Evolutionary conservation across 1,140 invertebrate genomes (phyloP).

Genomic region (Neotoxoptera formosana): DNA sequence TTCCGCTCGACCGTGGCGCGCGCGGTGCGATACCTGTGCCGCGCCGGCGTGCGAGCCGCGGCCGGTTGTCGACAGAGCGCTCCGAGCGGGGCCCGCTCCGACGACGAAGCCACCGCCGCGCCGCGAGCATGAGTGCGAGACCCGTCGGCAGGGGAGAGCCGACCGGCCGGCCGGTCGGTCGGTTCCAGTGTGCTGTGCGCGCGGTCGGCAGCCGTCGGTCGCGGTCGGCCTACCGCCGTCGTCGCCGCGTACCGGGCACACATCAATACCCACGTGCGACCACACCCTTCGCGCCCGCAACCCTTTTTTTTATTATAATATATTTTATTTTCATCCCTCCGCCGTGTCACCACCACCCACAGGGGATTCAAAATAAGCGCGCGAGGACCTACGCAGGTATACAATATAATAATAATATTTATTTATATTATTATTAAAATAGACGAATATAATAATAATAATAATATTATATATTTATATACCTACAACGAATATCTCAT

Average conservation of each 20-base stretch:
- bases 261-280: slow-evolving; percentile 57
- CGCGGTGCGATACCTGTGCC: slow-evolving; percentile 54
- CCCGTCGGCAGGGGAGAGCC: not conserved
- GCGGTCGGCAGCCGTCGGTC: not conserved
- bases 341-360: not conserved
- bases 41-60: not conserved
- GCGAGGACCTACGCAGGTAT: not conserved
- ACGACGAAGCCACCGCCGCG: not conserved
- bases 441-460: too few relatives aligned
- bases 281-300: slow-evolving; percentile 54
- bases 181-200: not conserved
- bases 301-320: slow-evolving; percentile 27
- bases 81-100: not conserved
- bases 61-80: not conserved
- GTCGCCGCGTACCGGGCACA: slow-evolving; percentile 8
- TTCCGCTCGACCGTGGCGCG: slow-evolving; percentile 36
- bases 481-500: not conserved
- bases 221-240: not conserved
- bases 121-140: not conserved
- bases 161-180: not conserved
- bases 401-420: not conserved
- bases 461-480: too few relatives aligned
- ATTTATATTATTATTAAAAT: too few relatives aligned
- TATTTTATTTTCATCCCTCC: not conserved
- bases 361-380: not conserved